Base-by-base conservation (phyloP, 1,140 invertebrate genomes). In the Drosophila persimilis region DNA sequence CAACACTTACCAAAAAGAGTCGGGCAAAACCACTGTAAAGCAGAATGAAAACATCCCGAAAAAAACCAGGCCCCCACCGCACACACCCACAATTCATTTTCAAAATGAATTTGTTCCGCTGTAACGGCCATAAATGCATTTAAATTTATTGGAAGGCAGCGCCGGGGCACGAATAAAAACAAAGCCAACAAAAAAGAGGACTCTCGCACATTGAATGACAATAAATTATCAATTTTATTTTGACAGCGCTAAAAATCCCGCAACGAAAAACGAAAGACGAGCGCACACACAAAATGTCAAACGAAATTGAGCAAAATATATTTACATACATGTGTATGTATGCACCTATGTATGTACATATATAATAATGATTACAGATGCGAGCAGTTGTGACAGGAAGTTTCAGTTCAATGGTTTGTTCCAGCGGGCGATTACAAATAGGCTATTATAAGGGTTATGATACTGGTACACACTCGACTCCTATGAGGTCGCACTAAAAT, bases 161-260 rank as follows among this genome's bases (percentile, higher is more conserved):
- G 77, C 62, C 76, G 62, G 50, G 54, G 51, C 46, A 63, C 26
- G 47, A 74, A 72, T 57, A 86, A 66, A 46, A 29, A 67, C 45
- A 20, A 45, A 24, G 53, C 13, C 35, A 58, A 59, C 4, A 52
- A 46, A 26, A 55, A 58, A 71, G 59, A 58, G 59, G 35, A 70
- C 64, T 59, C 81, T 85, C 62, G 54, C 52, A 67, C 84, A 88
- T 88, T 88, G 83, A 88, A 88, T 89, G 84, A 89, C 84, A 89
- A 89, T 89, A 89, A 89, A 89, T 89, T 89, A 89, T 89, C 84
- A 89, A 89, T 89, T 88, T 89, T 90, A 89, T 89, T 89, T 89
- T 85, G 84, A 89, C 80, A 89, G 77, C 86, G 79, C 78, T 75
- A 88, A 88, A 88, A 88, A 88, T 72, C 71, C 71, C 59, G 71